Percentiles rank a stretch among this genome's conserved stretches.
Conservation (phyloP, 2,113 vertebrate species). For the Misgurnus anguillicaudatus region DNA sequence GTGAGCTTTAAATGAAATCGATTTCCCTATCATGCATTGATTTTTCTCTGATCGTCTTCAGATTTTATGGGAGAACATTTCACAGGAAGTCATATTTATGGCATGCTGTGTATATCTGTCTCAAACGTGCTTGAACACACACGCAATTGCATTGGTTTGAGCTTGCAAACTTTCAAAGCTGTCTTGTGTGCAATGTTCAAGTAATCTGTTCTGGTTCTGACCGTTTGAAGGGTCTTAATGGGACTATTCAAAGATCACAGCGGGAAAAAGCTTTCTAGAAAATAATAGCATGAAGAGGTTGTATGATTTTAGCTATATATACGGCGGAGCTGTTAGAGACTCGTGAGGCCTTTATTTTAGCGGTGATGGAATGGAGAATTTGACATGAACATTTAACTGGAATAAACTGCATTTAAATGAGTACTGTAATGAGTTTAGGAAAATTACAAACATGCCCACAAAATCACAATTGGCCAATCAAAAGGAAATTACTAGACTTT, state of each 20-base stretch:
- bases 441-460: too few species aligned
- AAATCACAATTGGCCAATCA: too few species aligned
- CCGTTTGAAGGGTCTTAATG: conserved; percentile 43
- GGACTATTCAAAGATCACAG: conserved; percentile 46
- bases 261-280: conserved; percentile 42
- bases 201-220: conserved; percentile 42
- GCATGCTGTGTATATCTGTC: conserved; percentile 52
- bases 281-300: conserved; percentile 39
- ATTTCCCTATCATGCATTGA: conserved; percentile 59
- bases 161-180: conserved; percentile 25
- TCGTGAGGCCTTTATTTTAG: not conserved
- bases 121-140: not conserved
- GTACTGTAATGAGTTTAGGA: too few species aligned
- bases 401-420: too few species aligned
- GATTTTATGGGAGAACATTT: conserved; percentile 57
- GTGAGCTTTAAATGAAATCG: conserved; percentile 68
- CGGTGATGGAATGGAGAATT: not conserved
- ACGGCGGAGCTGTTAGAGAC: not conserved
- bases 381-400: not conserved
- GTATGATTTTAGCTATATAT: conserved; percentile 47
- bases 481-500: too few species aligned
- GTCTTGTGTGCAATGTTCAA: conserved; percentile 1
- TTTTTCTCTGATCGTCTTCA: conserved; percentile 49
- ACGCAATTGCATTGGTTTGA: not conserved
- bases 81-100: conserved; percentile 55